A percentile compares a stretch with the other conserved stretches of the same genome.
Evolutionary conservation across 2,797 vertebrate species (phyloP).

Genomic region (Strix occidentalis): DNA sequence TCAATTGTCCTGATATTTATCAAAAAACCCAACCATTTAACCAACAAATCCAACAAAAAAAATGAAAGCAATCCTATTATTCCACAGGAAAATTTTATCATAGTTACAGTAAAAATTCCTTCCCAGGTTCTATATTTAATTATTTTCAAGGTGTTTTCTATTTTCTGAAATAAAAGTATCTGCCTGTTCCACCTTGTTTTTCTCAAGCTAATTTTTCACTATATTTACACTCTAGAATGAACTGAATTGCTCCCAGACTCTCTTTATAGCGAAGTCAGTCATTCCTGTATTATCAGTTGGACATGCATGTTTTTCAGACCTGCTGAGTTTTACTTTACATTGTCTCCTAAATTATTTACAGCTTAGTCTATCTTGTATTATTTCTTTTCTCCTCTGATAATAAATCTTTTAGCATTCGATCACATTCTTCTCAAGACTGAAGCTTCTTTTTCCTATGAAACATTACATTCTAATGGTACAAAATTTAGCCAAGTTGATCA

Average conservation of each 20-base stretch:
- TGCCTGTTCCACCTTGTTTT: not conserved
- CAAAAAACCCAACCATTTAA: not conserved
- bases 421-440: not conserved
- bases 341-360: not conserved
- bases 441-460: not conserved
- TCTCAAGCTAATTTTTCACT: not conserved
- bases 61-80: not conserved
- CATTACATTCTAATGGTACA: not conserved
- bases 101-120: not conserved
- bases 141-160: not conserved
- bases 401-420: not conserved
- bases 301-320: not conserved
- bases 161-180: not conserved
- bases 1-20: not conserved
- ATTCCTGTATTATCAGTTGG: not conserved
- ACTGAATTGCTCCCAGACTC: not conserved
- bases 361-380: not conserved
- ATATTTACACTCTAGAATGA: not conserved
- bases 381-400: not conserved
- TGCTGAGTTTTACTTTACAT: not conserved
- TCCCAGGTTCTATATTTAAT: not conserved
- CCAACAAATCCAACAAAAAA: not conserved
- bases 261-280: not conserved
- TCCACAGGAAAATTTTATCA: conserved; percentile 31
- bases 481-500: not conserved